Percentiles rank a stretch among this genome's conserved stretches.
phyloP scores from a whole-genome alignment of 1,140 invertebrate species.

The Aphaenogaster floridana region DNA sequence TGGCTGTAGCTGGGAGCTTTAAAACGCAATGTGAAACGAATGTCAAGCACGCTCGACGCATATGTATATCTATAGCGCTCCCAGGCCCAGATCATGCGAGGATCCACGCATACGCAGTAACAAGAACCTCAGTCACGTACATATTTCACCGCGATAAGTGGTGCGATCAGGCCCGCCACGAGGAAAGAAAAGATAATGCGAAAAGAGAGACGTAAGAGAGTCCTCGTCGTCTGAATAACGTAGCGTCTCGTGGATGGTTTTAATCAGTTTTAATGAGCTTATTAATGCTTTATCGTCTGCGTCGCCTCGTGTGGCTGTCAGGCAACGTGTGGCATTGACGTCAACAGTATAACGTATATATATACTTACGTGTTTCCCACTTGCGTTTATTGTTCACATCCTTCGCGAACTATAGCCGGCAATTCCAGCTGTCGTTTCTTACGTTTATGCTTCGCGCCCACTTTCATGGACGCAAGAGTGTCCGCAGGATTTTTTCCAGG shows the following conservation, averaged over 20 bases:
- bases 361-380: constrained; percentile 6
- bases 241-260: neutral
- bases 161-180: neutral
- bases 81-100: neutral
- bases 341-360: constrained; percentile 13
- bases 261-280: constrained; percentile 12
- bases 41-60: constrained; percentile 72
- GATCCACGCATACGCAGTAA: neutral
- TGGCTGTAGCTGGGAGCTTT: neutral
- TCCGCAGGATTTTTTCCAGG: too few relatives aligned
- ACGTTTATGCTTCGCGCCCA: neutral
- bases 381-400: constrained; percentile 9
- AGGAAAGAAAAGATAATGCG: neutral
- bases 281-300: constrained; percentile 9
- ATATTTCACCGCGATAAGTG: neutral
- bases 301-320: neutral
- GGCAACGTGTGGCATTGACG: neutral
- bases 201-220: neutral
- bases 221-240: neutral
- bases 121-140: neutral
- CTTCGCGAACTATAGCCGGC: neutral
- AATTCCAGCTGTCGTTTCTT: constrained; percentile 6
- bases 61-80: neutral
- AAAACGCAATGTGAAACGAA: constrained; percentile 81
- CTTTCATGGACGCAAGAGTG: too few relatives aligned